Conservation (phyloP, 2,113 vertebrate genomes). For the Lepus europaeus region DNA sequence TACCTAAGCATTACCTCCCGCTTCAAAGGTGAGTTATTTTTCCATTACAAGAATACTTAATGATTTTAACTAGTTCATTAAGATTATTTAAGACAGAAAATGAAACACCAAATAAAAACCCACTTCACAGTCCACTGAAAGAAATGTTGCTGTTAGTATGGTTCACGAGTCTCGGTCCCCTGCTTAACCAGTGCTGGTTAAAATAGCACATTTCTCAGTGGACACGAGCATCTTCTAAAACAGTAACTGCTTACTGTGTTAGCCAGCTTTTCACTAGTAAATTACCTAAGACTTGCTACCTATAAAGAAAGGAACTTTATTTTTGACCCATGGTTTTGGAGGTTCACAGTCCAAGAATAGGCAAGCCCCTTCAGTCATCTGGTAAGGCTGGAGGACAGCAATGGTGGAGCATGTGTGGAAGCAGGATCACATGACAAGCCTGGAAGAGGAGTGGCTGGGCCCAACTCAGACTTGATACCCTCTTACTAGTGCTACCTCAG, state of each 20-base stretch:
- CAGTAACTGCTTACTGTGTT: neutral
- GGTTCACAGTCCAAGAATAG: too few relatives aligned
- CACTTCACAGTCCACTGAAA: slow-evolving; percentile 68
- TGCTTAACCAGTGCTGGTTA: slow-evolving; percentile 71
- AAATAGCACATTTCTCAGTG: slow-evolving; percentile 60
- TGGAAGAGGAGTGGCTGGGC: too few relatives aligned
- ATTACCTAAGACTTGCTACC: too few relatives aligned
- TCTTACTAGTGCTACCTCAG: too few relatives aligned
- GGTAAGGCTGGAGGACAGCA: too few relatives aligned
- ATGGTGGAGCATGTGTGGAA: too few relatives aligned
- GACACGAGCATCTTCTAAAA: neutral
- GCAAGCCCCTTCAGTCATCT: too few relatives aligned
- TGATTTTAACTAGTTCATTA: slow-evolving; percentile 57
- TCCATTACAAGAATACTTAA: slow-evolving; percentile 63
- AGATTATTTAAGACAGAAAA: slow-evolving; percentile 63
- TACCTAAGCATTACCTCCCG: slow-evolving; percentile 47
- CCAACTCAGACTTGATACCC: too few relatives aligned
- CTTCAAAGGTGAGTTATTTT: slow-evolving; percentile 67
- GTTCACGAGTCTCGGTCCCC: slow-evolving; percentile 66
- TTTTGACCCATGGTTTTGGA: too few relatives aligned
- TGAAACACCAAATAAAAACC: slow-evolving; percentile 50
- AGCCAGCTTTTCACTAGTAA: too few relatives aligned
- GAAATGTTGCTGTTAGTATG: slow-evolving; percentile 67
- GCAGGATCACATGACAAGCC: too few relatives aligned
- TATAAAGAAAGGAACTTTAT: too few relatives aligned